Evolutionary conservation across 2,888 invertebrate genomes (phyloP), one percentile per base, ranked within the genome.

Genomic region (Ischnura elegans): DNA sequence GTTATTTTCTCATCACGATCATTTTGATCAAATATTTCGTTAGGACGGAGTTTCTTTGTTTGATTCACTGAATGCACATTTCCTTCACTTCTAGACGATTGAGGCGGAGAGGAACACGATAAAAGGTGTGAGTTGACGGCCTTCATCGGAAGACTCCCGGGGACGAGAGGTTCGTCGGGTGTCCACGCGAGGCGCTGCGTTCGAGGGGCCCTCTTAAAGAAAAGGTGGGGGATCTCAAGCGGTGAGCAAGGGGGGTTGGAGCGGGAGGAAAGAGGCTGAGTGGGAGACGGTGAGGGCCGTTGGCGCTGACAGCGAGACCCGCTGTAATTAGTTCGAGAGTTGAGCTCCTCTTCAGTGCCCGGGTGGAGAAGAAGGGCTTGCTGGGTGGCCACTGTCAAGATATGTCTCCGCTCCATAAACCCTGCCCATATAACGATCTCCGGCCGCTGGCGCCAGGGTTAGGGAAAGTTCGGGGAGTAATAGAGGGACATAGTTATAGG

Each of bases 291-390:
- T n/a, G 5, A 47, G 29, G 25, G 25, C 90, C 61, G 90, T 90
- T 90, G 90, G 61, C 55, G 90, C 61, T 90, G 90, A 90, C 90
- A 90, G 90, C 55, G 61, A 25, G 87, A 87, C 29, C 42, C 10
- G 36, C 42, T 43, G 90, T 90, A 90, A 90, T 90, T 90, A 90
- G 90, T 87, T 87, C 51, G 36, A 87, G 87, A 86, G 86, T 76
- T 36, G 76, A 76, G 43, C 87, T 51, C 87, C 51, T 87, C 61
- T 61, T 61, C 43, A 90, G 61, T 43, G 61, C 90, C 61, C 42
- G 90, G 90, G 61, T 61, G 36, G 45, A 45, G 36, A 43, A 36
- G 13, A n/a, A n/a, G 85, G 86, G 76, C n/a, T 61, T 61, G 61
- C 42, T 85, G 45, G 86, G 43, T 90, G 90, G 55, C 87, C 51